Percentiles rank a stretch among this genome's conserved stretches.
phyloP scores from a whole-genome alignment of 2,113 vertebrate species.

The Chiloscyllium plagiosum region DNA sequence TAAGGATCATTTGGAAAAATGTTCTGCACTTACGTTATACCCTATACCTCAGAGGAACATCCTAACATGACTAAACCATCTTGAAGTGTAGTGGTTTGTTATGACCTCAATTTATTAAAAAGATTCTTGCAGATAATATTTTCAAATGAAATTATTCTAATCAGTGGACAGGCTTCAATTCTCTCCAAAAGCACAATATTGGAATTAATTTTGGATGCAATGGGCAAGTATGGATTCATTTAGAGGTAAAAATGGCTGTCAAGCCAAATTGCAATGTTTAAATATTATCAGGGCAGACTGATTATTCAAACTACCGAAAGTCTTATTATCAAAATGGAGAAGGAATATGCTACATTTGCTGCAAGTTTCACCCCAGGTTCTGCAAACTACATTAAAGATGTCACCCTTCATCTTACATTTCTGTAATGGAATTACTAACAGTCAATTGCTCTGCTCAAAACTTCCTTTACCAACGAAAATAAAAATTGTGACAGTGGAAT shows the following conservation, averaged over 20 bases:
- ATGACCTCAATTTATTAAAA: neutral
- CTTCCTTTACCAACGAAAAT: neutral
- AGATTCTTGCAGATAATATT: neutral
- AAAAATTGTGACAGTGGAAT: neutral
- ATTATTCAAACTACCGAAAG: neutral
- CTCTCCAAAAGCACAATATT: neutral
- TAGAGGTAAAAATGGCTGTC: neutral
- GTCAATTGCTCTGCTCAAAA: neutral
- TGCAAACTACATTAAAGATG: neutral
- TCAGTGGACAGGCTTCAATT: neutral
- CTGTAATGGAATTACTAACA: neutral
- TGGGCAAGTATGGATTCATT: neutral
- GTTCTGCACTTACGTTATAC: neutral
- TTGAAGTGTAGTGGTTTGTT: neutral
- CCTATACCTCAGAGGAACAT: neutral
- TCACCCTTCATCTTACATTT: neutral
- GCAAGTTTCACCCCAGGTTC: neutral
- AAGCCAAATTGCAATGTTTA: neutral
- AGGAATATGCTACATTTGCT: neutral
- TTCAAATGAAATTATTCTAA: neutral
- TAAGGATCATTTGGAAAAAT: neutral
- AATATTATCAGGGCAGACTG: neutral
- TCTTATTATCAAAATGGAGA: neutral
- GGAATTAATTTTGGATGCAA: neutral
- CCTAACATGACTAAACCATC: neutral